Base-by-base conservation (phyloP, 2,888 invertebrate species). In the Psylliodes chrysocephalus region DNA sequence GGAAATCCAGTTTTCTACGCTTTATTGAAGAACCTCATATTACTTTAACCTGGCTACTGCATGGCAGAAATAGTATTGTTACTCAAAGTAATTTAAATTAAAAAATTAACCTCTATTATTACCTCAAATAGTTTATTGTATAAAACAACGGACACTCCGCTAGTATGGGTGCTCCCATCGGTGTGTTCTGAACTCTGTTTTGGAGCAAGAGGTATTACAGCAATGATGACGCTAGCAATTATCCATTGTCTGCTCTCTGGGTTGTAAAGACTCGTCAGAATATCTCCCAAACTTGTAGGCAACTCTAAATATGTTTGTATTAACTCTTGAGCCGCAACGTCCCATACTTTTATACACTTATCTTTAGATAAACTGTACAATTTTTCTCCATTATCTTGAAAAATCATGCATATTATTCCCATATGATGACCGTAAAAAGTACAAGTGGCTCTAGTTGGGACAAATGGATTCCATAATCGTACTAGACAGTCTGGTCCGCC, bases 401-500 rank as follows among this genome's bases (percentile, higher is more conserved):
- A 84, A 66, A 91, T 85, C 40, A 94, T 80, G 55, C 86, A 85
- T 14, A 86, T 86, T 69, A 94, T 86, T 12, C 64, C 87, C 1
- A 90, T 86, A 74, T 88, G 89, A 79, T 94, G 94, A 0, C 93
- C 93, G 40, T 84, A 82, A 30, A 93, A 84, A 10, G 87, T 81
- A 7, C 86, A 85, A 42, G 83, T 88, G 0, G 91, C 86, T 74
- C 89, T 88, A 52, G 83, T 82, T 1, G 91, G 87, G n/a, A 91
- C 88, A 78, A 91, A 92, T 0, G 92, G 88, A 81, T 91, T 93
- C 94, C 94, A 95, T 54, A 93, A 84, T 33, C 93, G 87, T 1
- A 79, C 74, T 54, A 86, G 78, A 71, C 90, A 90, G 81, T 94
- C 94, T 5, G 91, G 89, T 2, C 94, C 91, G 1, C 93, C 94